Evolutionary conservation across 2,113 vertebrate species (phyloP).

Genomic region (Edolisoma coerulescens): DNA sequence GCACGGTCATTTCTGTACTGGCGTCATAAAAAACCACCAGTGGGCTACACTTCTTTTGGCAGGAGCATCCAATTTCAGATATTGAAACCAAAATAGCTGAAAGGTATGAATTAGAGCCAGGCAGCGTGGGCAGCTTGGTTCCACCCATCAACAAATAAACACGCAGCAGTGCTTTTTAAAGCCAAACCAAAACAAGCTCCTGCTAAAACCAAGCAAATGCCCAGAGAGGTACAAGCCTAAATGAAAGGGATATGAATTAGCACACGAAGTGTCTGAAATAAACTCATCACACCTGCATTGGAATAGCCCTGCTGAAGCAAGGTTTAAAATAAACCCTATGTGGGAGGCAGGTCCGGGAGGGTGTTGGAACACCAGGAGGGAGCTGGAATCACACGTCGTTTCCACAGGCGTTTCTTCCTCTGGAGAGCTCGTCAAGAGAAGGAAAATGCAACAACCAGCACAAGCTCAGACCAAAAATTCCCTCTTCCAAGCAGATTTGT

Average conservation of each 20-base stretch:
- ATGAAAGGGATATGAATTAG: neutral
- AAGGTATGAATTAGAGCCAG: constrained; percentile 46
- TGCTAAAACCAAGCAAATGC: constrained; percentile 7
- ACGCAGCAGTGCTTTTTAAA: neutral
- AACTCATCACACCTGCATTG: constrained; percentile 29
- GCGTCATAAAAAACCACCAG: neutral
- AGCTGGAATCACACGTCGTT: neutral
- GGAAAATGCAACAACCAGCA: neutral
- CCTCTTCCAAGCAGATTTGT: neutral
- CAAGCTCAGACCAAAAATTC: neutral
- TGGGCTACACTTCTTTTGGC: neutral
- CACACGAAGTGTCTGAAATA: neutral
- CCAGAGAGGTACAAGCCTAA: neutral
- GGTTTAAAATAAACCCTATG: neutral
- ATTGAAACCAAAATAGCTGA: constrained; percentile 36
- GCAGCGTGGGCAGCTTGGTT: constrained; percentile 4
- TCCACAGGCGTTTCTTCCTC: neutral
- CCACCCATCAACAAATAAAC: neutral
- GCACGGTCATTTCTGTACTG: fast-evolving
- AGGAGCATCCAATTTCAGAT: neutral
- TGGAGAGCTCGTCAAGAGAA: neutral
- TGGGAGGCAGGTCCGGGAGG: neutral
- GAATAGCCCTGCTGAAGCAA: neutral
- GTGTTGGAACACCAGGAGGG: neutral
- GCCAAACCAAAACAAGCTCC: constrained; percentile 23